These are phyloP conservation scores for Sphaerophoria taeniata DNA, from an alignment of 2,888 invertebrate species.

Conservation along the genomic window DNA sequence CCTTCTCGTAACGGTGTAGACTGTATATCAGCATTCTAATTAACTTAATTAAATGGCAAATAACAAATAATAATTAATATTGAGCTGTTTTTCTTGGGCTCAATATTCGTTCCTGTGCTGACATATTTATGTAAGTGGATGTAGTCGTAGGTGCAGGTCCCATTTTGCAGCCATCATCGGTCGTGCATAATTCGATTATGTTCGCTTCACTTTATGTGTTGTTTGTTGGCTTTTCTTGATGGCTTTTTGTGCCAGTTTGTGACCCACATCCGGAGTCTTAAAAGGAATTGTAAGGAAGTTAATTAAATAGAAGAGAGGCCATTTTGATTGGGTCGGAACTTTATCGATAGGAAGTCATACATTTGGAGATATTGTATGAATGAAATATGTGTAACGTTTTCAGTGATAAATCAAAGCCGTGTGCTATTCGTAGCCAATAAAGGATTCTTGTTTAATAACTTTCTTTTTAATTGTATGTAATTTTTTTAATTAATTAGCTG, in stretches of 20 bases:
- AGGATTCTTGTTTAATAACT: too few species aligned
- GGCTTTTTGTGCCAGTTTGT: neutral
- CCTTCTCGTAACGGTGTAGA: conserved; percentile 1
- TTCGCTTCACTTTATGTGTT: neutral
- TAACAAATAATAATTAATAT: conserved; percentile 23
- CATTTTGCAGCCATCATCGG: conserved; percentile 19
- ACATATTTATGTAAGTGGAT: neutral
- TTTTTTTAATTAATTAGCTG: too few species aligned
- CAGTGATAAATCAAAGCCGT: too few species aligned
- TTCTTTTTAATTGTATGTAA: too few species aligned
- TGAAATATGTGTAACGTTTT: too few species aligned
- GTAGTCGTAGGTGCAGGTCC: neutral
- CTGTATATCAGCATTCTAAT: conserved; percentile 31
- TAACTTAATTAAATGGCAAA: conserved; percentile 46
- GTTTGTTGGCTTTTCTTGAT: neutral
- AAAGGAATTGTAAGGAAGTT: neutral
- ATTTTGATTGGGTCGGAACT: too few species aligned
- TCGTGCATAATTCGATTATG: neutral
- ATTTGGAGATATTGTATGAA: too few species aligned
- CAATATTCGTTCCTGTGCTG: neutral
- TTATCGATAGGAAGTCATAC: too few species aligned
- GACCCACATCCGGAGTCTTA: neutral
- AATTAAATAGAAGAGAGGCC: too few species aligned
- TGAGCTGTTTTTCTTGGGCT: conserved; percentile 18
- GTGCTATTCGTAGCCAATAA: too few species aligned